Percentiles rank a stretch among this genome's conserved stretches.
phyloP scores from a whole-genome alignment of 1,140 invertebrate genomes.

The Zaprionus capensis region DNA sequence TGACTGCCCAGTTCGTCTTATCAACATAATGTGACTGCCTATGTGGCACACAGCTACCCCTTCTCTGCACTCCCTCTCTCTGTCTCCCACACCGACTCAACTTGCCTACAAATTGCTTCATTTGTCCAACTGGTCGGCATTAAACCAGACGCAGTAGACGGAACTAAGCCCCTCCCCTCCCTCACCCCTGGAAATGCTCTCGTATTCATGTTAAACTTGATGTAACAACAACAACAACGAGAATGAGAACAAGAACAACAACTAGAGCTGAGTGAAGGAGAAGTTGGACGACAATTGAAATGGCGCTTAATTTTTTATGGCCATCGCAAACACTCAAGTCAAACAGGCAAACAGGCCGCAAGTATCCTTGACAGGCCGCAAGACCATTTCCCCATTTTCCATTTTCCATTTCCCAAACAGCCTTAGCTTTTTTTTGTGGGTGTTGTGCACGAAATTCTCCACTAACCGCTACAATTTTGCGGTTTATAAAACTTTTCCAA shows the following conservation, averaged over 20 bases:
- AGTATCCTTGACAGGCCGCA: slow-evolving; percentile 68
- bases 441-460: slow-evolving; percentile 52
- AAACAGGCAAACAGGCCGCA: slow-evolving; percentile 61
- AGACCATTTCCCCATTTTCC: slow-evolving; percentile 15
- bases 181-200: slow-evolving; percentile 34
- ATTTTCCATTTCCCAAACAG: slow-evolving; percentile 11
- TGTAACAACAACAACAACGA: slow-evolving; percentile 59
- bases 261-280: slow-evolving; percentile 17
- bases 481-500: slow-evolving; percentile 77
- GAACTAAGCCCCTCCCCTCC: slow-evolving; percentile 41
- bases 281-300: slow-evolving; percentile 68
- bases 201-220: slow-evolving; percentile 71
- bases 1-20: neutral
- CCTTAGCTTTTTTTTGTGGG: slow-evolving; percentile 35
- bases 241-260: slow-evolving; percentile 43
- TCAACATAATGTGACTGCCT: slow-evolving; percentile 7
- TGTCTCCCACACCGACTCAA: slow-evolving; percentile 7
- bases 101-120: slow-evolving; percentile 76
- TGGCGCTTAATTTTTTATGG: slow-evolving; percentile 80
- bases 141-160: slow-evolving; percentile 25
- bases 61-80: neutral
- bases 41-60: neutral
- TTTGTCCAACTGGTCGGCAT: slow-evolving; percentile 46
- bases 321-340: slow-evolving; percentile 76
- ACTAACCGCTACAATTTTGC: slow-evolving; percentile 76